Base-by-base conservation (phyloP, 2,888 invertebrate species). In the Machimus atricapillus region DNA sequence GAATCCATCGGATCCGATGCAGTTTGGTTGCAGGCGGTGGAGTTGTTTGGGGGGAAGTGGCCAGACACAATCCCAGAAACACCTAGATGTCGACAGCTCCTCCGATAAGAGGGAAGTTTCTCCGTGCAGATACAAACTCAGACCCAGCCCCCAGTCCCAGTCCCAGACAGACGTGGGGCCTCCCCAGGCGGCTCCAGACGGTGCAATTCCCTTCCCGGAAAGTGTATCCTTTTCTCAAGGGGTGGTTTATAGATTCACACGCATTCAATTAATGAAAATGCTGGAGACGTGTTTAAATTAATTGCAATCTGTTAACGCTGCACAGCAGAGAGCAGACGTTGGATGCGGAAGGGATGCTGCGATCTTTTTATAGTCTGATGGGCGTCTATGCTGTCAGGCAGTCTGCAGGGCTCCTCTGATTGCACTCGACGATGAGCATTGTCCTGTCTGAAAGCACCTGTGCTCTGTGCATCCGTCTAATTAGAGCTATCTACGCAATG, bases 251-350 rank as follows among this genome's bases (percentile, higher is more conserved):
- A 58, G 82, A 23, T n/a, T 81, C 66, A 82, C 66, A 82, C 52
- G 58, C 82, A 82, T 82, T 66, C 82, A 82, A 82, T 82, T 82
- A 82, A 82, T 82, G 19, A 82, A 52, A 37, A 82, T 82, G 34
- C 66, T 19, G 31, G 37, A 40, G 66, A 23, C 58, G 85, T 85
- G 85, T 43, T 46, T 19, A 74, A 85, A 85, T 74, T 85, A 85
- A 85, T 85, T 85, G 85, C 43, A 74, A n/a, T 73, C 74, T 46
- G 40, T 85, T 85, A 73, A 58, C 82, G 14, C 23, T 2, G 56
- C 23, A 40, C 37, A 43, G 8, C 12, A n/a, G 43, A 12, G 19
- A 43, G 40, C 40, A 16, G 8, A 78, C 43, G 23, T 0, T 78
- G 19, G 66, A 66, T 23, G 12, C 66, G 66, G 66, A 66, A 66